A percentile compares a stretch with the other conserved stretches of the same genome.
Conservation (phyloP, 2,113 vertebrate species). For the Plotosus lineatus region DNA sequence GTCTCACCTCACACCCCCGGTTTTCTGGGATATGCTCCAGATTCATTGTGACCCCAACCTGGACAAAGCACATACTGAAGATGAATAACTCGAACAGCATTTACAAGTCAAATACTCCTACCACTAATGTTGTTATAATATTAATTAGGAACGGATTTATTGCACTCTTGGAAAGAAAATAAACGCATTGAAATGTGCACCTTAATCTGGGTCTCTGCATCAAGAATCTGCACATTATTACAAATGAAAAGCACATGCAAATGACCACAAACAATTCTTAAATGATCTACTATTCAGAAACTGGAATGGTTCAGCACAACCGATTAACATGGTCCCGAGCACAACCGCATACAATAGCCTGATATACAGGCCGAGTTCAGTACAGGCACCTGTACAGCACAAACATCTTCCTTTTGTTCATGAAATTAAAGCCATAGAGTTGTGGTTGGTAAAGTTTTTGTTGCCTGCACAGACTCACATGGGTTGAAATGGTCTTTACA, state of each 20-base stretch:
- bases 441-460: too few species aligned
- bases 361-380: not conserved
- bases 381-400: too few species aligned
- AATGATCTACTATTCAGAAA: constrained; percentile 7
- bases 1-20: not conserved
- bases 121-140: not conserved
- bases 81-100: not conserved
- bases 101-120: not conserved
- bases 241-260: not conserved
- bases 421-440: not conserved
- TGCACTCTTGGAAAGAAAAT: not conserved
- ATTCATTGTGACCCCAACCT: not conserved
- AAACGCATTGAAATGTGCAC: constrained; percentile 26
- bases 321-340: constrained; percentile 17
- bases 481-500: too few species aligned
- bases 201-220: not conserved
- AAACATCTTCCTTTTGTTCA: constrained; percentile 17
- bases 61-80: not conserved
- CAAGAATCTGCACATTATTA: constrained; percentile 16
- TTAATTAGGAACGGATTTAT: constrained; percentile 15
- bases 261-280: constrained; percentile 21
- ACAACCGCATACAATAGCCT: not conserved
- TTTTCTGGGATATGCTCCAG: not conserved
- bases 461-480: too few species aligned
- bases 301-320: not conserved